Conservation (phyloP, 2,797 vertebrate genomes). For the Alca torda region DNA sequence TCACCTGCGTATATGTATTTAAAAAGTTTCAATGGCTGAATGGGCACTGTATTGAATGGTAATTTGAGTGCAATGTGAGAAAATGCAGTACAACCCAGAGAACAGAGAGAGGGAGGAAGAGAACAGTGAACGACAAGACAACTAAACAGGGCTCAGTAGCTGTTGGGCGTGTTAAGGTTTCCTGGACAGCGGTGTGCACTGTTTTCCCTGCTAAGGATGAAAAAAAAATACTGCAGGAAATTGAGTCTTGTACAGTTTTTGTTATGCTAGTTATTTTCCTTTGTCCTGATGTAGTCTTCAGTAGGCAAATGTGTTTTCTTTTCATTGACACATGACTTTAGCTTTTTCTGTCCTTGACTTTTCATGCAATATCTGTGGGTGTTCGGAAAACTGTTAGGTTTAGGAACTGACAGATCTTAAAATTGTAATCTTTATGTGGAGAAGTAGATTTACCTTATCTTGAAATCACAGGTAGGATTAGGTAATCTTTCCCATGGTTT, state of each 20-base stretch:
- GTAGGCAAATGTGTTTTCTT: neutral
- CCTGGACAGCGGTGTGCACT: neutral
- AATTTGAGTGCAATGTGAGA: neutral
- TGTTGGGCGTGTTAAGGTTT: neutral
- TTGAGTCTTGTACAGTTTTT: neutral
- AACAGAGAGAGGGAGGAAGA: neutral
- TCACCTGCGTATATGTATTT: neutral
- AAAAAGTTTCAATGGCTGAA: neutral
- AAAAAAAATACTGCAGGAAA: neutral
- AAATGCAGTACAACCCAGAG: neutral
- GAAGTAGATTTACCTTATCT: neutral
- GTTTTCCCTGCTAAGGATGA: neutral
- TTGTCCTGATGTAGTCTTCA: neutral
- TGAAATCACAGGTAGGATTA: neutral
- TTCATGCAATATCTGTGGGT: neutral
- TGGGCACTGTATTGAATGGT: neutral
- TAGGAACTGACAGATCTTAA: neutral
- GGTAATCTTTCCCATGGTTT: neutral
- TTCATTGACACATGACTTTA: fast-evolving
- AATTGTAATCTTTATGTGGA: neutral
- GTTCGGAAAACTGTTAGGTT: neutral
- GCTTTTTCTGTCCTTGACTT: neutral
- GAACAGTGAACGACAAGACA: neutral
- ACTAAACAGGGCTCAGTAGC: neutral
- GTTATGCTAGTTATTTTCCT: neutral